These are phyloP conservation scores for Benitochromis conjunctus DNA, from an alignment of 2,113 vertebrate species.

Conservation along the genomic window DNA sequence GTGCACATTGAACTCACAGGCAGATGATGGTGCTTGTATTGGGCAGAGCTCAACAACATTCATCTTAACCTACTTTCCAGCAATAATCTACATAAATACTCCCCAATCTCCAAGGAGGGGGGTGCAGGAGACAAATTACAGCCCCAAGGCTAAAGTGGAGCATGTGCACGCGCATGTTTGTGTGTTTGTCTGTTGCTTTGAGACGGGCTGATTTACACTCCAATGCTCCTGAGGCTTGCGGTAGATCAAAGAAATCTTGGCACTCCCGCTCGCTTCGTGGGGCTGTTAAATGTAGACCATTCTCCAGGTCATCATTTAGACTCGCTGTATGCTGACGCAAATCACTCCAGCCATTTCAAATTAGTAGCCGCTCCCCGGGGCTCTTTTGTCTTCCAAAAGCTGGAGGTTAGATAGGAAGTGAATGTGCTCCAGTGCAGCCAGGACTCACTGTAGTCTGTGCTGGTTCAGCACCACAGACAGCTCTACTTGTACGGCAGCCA, in stretches of 20 bases:
- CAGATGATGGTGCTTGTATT: constrained; percentile 12
- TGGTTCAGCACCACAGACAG: constrained; percentile 56
- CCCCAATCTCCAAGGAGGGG: constrained; percentile 37
- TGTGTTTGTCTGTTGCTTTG: constrained; percentile 6
- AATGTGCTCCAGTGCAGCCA: background rate
- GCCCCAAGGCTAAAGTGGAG: constrained; percentile 26
- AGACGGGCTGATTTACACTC: constrained; percentile 2
- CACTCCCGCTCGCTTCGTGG: background rate
- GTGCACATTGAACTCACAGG: constrained; percentile 1
- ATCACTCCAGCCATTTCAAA: constrained; percentile 18
- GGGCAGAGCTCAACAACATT: constrained; percentile 30
- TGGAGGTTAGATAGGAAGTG: constrained; percentile 17
- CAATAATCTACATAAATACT: constrained; percentile 67
- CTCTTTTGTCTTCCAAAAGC: background rate
- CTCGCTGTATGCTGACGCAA: background rate
- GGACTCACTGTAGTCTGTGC: background rate
- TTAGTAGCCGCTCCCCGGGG: background rate
- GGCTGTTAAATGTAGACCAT: constrained; percentile 13
- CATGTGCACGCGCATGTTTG: background rate
- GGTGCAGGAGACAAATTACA: constrained; percentile 62
- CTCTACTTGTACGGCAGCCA: background rate
- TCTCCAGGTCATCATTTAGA: constrained; percentile 3
- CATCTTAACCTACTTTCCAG: constrained; percentile 72
- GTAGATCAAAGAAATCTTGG: constrained; percentile 20
- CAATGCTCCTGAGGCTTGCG: background rate